phyloP scores from a whole-genome alignment of 1,140 invertebrate genomes.

The Saccostrea cuccullata region DNA sequence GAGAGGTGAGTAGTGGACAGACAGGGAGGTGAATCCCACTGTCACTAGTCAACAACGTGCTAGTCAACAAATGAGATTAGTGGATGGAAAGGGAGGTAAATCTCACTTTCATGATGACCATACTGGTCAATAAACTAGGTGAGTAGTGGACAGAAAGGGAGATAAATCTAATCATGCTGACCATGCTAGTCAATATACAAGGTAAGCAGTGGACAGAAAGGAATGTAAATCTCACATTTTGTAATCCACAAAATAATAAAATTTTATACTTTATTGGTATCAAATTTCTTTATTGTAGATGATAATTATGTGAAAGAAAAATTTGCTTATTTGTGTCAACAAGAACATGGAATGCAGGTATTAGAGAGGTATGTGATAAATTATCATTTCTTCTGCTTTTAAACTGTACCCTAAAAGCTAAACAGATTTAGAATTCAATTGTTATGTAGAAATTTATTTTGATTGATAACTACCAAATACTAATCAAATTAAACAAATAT shows the following conservation, averaged over 20 bases:
- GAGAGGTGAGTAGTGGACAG: too few relatives aligned
- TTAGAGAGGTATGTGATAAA: slow-evolving; percentile 42
- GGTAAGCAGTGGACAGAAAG: slow-evolving; percentile 5
- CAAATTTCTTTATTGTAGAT: slow-evolving; percentile 35
- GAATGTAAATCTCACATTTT: not conserved
- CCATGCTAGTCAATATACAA: too few relatives aligned
- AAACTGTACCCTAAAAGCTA: too few relatives aligned
- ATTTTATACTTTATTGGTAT: not conserved
- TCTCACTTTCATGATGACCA: slow-evolving; percentile 26
- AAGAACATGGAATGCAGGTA: slow-evolving; percentile 48
- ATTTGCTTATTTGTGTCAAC: slow-evolving; percentile 45
- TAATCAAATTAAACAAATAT: too few relatives aligned
- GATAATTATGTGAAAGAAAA: slow-evolving; percentile 54
- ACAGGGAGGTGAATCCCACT: slow-evolving; percentile 49
- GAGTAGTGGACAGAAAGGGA: slow-evolving; percentile 19
- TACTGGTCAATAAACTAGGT: too few relatives aligned
- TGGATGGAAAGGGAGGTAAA: not conserved
- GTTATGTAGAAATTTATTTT: too few relatives aligned
- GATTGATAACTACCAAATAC: too few relatives aligned
- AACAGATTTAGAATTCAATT: too few relatives aligned
- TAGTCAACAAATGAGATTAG: too few relatives aligned
- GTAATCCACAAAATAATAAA: not conserved
- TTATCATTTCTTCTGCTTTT: too few relatives aligned
- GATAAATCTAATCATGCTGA: too few relatives aligned
- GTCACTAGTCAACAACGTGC: too few relatives aligned